Conservation (phyloP, 2,113 vertebrate species). For the Passer montanus region DNA sequence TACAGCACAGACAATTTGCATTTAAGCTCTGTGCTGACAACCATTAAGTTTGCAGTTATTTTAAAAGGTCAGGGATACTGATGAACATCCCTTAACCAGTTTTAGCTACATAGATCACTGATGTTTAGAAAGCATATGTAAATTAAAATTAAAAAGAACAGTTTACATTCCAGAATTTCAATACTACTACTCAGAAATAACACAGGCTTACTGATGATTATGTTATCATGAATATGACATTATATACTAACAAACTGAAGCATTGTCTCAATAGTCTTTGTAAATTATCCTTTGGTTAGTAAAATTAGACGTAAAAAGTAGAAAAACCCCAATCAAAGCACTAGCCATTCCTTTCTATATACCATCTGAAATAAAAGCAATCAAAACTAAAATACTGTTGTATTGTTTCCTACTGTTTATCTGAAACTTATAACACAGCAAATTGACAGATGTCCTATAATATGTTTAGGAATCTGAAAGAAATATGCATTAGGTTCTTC, state of each 20-base stretch:
- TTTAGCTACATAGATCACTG: neutral
- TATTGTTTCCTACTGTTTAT: neutral
- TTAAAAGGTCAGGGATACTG: neutral
- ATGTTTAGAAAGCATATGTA: neutral
- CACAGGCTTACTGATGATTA: neutral
- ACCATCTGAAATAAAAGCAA: neutral
- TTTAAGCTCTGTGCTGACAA: neutral
- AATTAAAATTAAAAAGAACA: neutral
- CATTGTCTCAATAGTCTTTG: neutral
- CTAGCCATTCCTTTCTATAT: neutral
- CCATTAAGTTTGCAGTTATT: neutral
- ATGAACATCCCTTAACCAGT: neutral
- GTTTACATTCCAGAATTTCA: neutral
- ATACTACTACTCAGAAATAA: neutral
- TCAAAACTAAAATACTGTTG: neutral
- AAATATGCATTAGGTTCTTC: neutral
- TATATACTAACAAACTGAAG: neutral
- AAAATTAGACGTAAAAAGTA: neutral
- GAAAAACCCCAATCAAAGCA: neutral
- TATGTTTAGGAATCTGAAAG: neutral
- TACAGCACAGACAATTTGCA: neutral
- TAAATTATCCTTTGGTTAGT: neutral
- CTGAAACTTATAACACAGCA: neutral
- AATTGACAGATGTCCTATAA: neutral
- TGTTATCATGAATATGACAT: neutral